A percentile compares a stretch with the other conserved stretches of the same genome.
Evolutionary conservation across 2,888 invertebrate genomes (phyloP).

Genomic region (Argyra leucocephala): DNA sequence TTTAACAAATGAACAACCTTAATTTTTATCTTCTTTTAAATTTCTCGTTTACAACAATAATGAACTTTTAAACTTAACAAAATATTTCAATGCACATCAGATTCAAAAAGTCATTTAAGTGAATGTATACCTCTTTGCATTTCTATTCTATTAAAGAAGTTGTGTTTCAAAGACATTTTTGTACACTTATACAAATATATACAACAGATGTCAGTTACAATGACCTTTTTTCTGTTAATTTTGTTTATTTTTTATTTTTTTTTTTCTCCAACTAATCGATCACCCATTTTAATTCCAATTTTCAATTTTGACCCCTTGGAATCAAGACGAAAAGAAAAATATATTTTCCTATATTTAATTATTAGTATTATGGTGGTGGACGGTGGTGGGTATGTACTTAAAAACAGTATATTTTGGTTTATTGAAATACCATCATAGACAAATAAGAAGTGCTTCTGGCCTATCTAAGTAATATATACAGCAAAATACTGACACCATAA

Average conservation of each 20-base stretch:
- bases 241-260: neutral
- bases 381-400: too few species aligned
- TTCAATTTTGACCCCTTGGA: slow-evolving; percentile 2
- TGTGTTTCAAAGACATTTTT: too few species aligned
- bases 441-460: too few species aligned
- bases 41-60: neutral
- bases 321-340: neutral
- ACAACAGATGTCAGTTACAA: neutral
- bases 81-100: neutral
- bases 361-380: too few species aligned
- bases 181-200: neutral
- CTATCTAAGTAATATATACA: too few species aligned
- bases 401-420: too few species aligned
- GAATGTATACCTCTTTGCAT: neutral
- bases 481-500: neutral
- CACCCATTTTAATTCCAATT: slow-evolving; percentile 3
- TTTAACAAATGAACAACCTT: neutral
- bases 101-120: neutral
- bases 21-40: neutral
- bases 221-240: neutral
- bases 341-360: neutral
- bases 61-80: neutral
- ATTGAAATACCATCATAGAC: too few species aligned
- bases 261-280: neutral
- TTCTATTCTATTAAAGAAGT: too few species aligned